Conservation (phyloP, 2,888 invertebrate species). For the Pantelozetes paolii region DNA sequence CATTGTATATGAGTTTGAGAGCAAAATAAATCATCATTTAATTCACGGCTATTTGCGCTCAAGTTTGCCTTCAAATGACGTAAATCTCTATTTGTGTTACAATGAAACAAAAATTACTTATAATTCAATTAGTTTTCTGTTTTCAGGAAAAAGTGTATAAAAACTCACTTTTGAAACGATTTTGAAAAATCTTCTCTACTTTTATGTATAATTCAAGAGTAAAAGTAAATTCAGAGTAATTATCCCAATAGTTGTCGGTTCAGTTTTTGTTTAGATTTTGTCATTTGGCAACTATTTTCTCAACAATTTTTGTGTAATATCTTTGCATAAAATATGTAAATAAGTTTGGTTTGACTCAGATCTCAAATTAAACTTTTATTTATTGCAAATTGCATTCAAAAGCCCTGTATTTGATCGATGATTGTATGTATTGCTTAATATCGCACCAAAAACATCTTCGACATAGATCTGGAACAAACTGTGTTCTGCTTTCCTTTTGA, state of each 20-base stretch:
- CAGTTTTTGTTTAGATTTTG: background rate
- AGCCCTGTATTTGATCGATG: slow-evolving; percentile 6
- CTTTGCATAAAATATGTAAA: too few relatives aligned
- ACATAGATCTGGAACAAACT: slow-evolving; percentile 21
- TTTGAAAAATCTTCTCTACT: background rate
- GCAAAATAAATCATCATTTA: slow-evolving; percentile 16
- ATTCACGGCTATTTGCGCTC: slow-evolving; percentile 17
- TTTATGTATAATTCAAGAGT: too few relatives aligned
- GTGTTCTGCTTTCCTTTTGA: slow-evolving; percentile 19
- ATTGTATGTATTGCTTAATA: slow-evolving; percentile 29
- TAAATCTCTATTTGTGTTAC: slow-evolving; percentile 23
- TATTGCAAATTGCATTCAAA: background rate
- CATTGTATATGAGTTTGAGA: background rate
- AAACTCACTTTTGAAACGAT: background rate
- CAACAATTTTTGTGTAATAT: too few relatives aligned
- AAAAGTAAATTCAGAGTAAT: background rate
- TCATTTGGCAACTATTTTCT: too few relatives aligned
- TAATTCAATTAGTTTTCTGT: slow-evolving; percentile 30
- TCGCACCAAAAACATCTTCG: slow-evolving; percentile 33
- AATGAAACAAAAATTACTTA: slow-evolving; percentile 1
- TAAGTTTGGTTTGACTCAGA: too few relatives aligned
- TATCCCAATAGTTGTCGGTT: background rate
- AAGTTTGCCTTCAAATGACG: slow-evolving; percentile 22
- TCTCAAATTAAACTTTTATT: background rate
- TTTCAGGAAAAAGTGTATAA: background rate